Evolutionary conservation across 2,113 vertebrate genomes (phyloP).

Genomic region (Oryzias woworae): DNA sequence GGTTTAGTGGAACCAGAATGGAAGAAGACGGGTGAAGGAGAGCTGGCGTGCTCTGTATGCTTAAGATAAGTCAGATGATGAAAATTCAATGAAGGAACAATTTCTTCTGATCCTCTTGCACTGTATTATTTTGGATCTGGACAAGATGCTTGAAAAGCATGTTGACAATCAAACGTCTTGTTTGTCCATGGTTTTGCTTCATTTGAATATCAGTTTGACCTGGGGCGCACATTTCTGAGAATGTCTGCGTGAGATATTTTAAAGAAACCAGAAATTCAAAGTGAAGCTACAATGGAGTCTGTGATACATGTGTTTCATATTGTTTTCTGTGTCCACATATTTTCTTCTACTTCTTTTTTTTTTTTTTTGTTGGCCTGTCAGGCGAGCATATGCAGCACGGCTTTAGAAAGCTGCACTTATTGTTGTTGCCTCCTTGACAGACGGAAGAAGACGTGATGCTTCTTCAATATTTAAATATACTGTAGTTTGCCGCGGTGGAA

Average conservation of each 20-base stretch:
- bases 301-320: constrained; percentile 61
- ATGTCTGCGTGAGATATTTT: constrained; percentile 17
- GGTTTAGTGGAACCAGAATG: constrained; percentile 9
- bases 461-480: constrained; percentile 37
- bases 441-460: constrained; percentile 34
- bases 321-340: constrained; percentile 53
- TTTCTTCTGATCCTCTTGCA: constrained; percentile 52
- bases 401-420: constrained; percentile 31
- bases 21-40: constrained; percentile 36
- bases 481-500: constrained; percentile 29
- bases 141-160: constrained; percentile 18
- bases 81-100: constrained; percentile 37
- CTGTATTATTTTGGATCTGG: constrained; percentile 44
- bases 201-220: constrained; percentile 28
- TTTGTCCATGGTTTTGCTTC: constrained; percentile 31
- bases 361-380: constrained; percentile 33
- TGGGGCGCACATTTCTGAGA: constrained; percentile 25
- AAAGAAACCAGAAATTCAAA: constrained; percentile 32
- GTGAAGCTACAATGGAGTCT: constrained; percentile 51
- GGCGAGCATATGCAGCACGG: constrained; percentile 34
- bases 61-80: constrained; percentile 24
- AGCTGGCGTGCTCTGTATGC: constrained; percentile 20
- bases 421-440: constrained; percentile 28
- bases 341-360: constrained; percentile 31
- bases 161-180: constrained; percentile 31